Conservation (phyloP, 2,113 vertebrate species). For the Cricetomys ansorgei region DNA sequence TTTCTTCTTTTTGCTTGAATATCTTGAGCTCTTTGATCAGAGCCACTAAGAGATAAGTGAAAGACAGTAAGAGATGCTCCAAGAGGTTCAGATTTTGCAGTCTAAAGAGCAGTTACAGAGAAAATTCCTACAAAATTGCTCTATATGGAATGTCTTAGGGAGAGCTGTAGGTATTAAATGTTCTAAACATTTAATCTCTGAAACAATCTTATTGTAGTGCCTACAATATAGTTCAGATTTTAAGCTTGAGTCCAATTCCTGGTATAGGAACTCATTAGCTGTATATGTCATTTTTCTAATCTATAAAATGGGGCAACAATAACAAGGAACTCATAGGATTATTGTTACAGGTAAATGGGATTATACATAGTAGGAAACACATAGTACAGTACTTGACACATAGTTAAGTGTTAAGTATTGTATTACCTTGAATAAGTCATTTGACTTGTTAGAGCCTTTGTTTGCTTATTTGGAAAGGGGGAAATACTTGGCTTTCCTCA, state of each 20-base stretch:
- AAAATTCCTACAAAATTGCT: constrained; percentile 5
- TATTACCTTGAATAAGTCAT: constrained; percentile 16
- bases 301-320: constrained; percentile 25
- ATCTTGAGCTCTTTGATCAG: constrained; percentile 19
- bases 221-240: constrained; percentile 2
- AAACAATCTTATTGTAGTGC: neutral
- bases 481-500: neutral
- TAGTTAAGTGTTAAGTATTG: neutral
- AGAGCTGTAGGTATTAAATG: constrained; percentile 21
- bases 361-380: constrained; percentile 31
- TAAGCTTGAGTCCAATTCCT: neutral
- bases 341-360: neutral
- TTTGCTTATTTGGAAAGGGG: constrained; percentile 3
- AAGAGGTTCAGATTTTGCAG: constrained; percentile 14
- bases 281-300: neutral
- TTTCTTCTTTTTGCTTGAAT: neutral
- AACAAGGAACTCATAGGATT: neutral
- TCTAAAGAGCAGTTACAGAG: constrained; percentile 23
- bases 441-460: neutral
- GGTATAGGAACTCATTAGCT: neutral
- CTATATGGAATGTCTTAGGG: neutral
- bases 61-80: neutral
- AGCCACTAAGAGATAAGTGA: neutral
- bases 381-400: neutral
- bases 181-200: no score